Conservation (phyloP, 2,888 invertebrate genomes). For the Actias luna region DNA sequence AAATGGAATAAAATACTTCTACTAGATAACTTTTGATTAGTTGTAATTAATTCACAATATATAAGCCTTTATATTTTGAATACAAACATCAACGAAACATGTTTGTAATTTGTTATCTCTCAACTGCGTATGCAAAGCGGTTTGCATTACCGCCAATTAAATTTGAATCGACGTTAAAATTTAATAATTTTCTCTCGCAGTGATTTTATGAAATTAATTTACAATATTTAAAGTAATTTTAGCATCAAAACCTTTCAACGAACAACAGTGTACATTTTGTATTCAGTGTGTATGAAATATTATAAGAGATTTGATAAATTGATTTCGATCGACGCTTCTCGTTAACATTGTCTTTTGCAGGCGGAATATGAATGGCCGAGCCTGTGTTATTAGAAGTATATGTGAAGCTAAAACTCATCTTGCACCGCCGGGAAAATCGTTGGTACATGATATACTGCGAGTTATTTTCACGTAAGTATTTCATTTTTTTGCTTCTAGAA, state of each 20-base stretch:
- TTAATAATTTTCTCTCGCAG: neutral
- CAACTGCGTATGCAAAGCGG: neutral
- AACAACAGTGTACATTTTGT: neutral
- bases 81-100: no score
- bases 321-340: neutral
- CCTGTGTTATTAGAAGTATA: conserved; percentile 84
- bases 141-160: neutral
- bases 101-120: no score
- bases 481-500: no score
- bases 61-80: no score
- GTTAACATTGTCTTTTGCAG: conserved; percentile 58
- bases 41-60: no score
- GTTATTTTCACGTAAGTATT: conserved; percentile 83
- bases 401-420: conserved; percentile 84
- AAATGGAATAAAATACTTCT: no score
- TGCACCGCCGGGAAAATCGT: conserved; percentile 82
- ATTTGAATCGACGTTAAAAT: neutral
- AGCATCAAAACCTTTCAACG: neutral
- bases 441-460: conserved; percentile 84
- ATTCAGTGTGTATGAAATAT: neutral
- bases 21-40: no score
- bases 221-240: neutral
- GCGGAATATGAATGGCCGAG: conserved; percentile 80
- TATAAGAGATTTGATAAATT: neutral
- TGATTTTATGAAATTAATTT: neutral